Percentiles rank a stretch among this genome's conserved stretches.
Evolutionary conservation across 2,888 invertebrate genomes (phyloP).

Genomic region (Ellobium chinense): DNA sequence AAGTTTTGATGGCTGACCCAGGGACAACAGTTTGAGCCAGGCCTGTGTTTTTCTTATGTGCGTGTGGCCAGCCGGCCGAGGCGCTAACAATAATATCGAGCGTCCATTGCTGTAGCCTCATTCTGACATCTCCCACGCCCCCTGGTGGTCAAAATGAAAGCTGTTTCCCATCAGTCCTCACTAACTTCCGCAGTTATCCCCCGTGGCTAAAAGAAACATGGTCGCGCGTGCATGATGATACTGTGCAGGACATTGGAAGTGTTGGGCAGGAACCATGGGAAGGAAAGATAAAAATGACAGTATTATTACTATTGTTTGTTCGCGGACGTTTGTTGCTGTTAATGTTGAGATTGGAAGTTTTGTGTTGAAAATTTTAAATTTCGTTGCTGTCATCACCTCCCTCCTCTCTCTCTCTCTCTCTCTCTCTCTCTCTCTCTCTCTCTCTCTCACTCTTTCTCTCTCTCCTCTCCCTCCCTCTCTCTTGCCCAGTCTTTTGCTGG

Average conservation of each 20-base stretch:
- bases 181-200: background rate
- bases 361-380: too few species aligned
- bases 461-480: background rate
- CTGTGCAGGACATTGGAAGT: too few species aligned
- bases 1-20: conserved; percentile 14
- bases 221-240: background rate
- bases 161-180: conserved; percentile 20
- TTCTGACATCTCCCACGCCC: conserved; percentile 34
- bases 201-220: background rate
- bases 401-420: background rate
- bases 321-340: too few species aligned
- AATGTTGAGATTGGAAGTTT: too few species aligned
- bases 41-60: background rate
- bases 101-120: conserved; percentile 10
- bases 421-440: background rate
- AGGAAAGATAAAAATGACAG: too few species aligned
- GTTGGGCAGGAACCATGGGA: too few species aligned
- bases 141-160: conserved; percentile 3
- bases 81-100: conserved; percentile 25
- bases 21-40: background rate
- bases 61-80: conserved; percentile 4
- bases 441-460: conserved; percentile 1
- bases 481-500: background rate
- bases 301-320: too few species aligned
- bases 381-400: background rate